phyloP scores from a whole-genome alignment of 2,888 invertebrate genomes.

The Eledona agricola region DNA sequence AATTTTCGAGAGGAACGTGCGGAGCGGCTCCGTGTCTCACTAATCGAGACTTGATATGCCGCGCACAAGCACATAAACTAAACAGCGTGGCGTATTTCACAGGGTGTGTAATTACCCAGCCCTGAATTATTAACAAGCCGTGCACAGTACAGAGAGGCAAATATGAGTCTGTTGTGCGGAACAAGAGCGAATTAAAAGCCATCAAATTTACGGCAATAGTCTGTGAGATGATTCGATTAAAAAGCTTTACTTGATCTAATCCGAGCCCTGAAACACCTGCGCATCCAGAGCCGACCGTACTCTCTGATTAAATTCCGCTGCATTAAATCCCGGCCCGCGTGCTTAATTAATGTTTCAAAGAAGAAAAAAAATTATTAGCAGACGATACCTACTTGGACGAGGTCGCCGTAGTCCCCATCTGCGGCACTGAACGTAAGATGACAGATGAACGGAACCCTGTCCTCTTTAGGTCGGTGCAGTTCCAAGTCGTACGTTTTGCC shows the following conservation, averaged over 20 bases:
- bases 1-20: no score
- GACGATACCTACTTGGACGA: conserved; percentile 82
- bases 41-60: conserved; percentile 23
- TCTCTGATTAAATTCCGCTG: conserved; percentile 9
- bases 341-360: conserved; percentile 6
- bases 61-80: conserved; percentile 8
- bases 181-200: conserved; percentile 28
- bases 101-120: conserved; percentile 21
- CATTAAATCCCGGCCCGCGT: not conserved
- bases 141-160: conserved; percentile 10
- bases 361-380: no score
- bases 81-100: conserved; percentile 10
- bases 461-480: conserved; percentile 84
- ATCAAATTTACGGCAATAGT: conserved; percentile 23
- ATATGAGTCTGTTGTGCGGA: conserved; percentile 15
- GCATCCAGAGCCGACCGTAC: conserved; percentile 1
- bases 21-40: no score
- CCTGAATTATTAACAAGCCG: conserved; percentile 24
- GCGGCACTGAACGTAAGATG: conserved; percentile 86
- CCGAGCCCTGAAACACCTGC: conserved; percentile 15
- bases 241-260: conserved; percentile 22
- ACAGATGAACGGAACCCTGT: conserved; percentile 87
- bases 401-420: conserved; percentile 83
- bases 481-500: conserved; percentile 88
- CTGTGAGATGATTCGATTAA: conserved; percentile 30